phyloP scores from a whole-genome alignment of 2,113 vertebrate genomes.

The Phaethon lepturus region DNA sequence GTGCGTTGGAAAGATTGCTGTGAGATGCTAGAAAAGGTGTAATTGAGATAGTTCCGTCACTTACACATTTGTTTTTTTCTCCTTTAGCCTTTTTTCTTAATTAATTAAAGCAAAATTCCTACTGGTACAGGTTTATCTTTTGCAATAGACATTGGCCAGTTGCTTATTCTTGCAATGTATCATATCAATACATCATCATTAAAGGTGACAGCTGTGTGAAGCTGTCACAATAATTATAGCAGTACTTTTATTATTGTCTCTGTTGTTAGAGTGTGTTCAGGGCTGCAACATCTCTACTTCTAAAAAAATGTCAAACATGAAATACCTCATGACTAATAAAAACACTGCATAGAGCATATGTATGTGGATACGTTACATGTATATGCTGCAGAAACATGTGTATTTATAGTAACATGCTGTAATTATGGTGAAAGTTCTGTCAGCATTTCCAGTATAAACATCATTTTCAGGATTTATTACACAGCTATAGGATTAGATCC shows the following conservation, averaged over 20 bases:
- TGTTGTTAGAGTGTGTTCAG: background rate
- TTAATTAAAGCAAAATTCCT: background rate
- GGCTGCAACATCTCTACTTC: background rate
- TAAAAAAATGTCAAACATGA: background rate
- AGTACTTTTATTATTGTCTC: background rate
- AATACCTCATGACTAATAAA: background rate
- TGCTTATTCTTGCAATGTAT: background rate
- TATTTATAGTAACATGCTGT: slow-evolving; percentile 30
- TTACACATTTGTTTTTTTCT: background rate
- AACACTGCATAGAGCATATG: background rate
- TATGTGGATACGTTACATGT: background rate
- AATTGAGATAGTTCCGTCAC: background rate
- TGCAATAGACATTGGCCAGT: background rate
- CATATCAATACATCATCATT: background rate
- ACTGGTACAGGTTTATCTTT: background rate
- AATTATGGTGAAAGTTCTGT: slow-evolving; percentile 7
- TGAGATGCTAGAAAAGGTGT: background rate
- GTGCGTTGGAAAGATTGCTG: background rate
- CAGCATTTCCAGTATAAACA: slow-evolving; percentile 47
- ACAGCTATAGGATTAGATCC: background rate
- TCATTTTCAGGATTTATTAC: slow-evolving; percentile 25
- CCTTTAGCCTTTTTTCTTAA: background rate
- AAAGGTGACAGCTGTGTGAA: background rate
- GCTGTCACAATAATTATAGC: background rate
- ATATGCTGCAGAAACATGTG: background rate